A percentile compares a stretch with the other conserved stretches of the same genome.
phyloP scores from a whole-genome alignment of 2,888 invertebrate genomes.

The Chelonus formosanus region DNA sequence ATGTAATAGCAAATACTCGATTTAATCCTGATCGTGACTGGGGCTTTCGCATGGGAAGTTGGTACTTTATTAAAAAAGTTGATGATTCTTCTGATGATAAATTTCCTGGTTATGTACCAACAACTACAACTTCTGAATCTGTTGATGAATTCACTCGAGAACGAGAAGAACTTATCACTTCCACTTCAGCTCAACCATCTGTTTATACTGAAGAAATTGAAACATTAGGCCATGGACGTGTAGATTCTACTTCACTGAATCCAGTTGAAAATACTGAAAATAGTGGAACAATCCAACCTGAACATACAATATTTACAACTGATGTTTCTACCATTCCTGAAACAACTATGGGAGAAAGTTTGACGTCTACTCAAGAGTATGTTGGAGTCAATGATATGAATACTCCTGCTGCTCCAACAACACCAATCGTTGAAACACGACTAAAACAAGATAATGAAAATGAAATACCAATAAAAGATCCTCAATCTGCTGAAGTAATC shows the following conservation, averaged over 20 bases:
- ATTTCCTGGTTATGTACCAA: slow-evolving; percentile 1
- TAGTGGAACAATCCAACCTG: too few species aligned
- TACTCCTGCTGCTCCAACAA: not conserved
- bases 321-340: too few species aligned
- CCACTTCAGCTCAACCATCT: not conserved
- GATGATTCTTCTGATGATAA: slow-evolving; percentile 1
- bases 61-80: slow-evolving; percentile 51
- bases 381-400: too few species aligned
- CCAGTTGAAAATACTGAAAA: not conserved
- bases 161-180: not conserved
- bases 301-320: too few species aligned
- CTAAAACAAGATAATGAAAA: slow-evolving; percentile 20
- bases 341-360: too few species aligned
- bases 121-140: slow-evolving; percentile 2
- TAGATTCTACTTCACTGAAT: not conserved
- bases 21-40: slow-evolving; percentile 51
- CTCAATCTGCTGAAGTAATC: slow-evolving; percentile 37
- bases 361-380: too few species aligned
- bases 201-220: not conserved
- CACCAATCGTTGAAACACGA: not conserved
- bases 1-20: slow-evolving; percentile 44
- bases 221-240: slow-evolving; percentile 17
- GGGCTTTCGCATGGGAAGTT: slow-evolving; percentile 52
- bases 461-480: slow-evolving; percentile 12
- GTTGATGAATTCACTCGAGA: not conserved